Percentiles rank a stretch among this genome's conserved stretches.
phyloP scores from a whole-genome alignment of 92 coral and sea anemone genomes.

The Phymanthus crucifer region DNA sequence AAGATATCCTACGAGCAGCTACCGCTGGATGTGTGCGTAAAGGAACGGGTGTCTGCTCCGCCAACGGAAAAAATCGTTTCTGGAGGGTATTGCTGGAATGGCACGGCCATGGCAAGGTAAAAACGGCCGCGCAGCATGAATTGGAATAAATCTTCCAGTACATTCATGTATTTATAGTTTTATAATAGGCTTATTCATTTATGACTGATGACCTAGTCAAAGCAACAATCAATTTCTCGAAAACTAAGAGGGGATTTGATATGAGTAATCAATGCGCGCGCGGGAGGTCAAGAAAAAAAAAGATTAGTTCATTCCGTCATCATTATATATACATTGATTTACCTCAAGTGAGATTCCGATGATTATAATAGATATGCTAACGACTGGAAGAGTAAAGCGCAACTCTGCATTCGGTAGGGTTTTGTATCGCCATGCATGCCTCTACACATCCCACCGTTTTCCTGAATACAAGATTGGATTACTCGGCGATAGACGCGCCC shows the following conservation, averaged over 20 bases:
- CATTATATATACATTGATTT: background rate
- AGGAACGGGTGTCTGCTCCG: slow-evolving; percentile 58
- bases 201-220: background rate
- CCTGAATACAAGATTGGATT: background rate
- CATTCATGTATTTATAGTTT: background rate
- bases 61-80: slow-evolving; percentile 13
- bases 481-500: background rate
- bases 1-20: slow-evolving; percentile 49
- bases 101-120: slow-evolving; percentile 78
- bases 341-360: too few relatives aligned
- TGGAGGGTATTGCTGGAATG: slow-evolving; percentile 90
- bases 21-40: slow-evolving; percentile 59
- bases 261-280: background rate
- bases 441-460: background rate
- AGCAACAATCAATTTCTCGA: background rate
- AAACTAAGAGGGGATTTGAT: background rate
- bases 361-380: too few relatives aligned
- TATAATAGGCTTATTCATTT: background rate
- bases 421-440: background rate
- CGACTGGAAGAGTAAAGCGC: background rate
- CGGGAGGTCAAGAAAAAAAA: background rate
- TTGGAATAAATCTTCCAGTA: background rate
- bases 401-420: too few relatives aligned
- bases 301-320: background rate
- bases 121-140: background rate